Base-by-base conservation (phyloP, 2,797 vertebrate species). In the Anabas testudineus region DNA sequence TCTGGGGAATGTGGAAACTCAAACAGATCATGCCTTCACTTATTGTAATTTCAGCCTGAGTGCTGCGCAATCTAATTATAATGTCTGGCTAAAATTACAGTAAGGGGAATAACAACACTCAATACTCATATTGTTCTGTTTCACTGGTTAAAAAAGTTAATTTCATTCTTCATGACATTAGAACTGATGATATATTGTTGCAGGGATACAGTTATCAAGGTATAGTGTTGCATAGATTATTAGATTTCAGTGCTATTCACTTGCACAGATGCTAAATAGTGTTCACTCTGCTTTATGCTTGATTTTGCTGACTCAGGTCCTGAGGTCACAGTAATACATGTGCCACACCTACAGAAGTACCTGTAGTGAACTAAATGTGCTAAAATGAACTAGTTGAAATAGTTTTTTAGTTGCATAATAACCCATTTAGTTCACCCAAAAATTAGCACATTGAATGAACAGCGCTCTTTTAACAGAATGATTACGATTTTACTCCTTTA, bases 61-160 rank as follows among this genome's bases (percentile, higher is more conserved):
- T 69, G 57, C 59, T 48, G n/a, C 19, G 47, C 61, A 48, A 66
- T 84, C 34, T 68, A 78, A 81, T 84, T 14, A 73, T 16, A 15
- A 55, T n/a, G 68, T 55, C 47, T 37, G 65, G 53, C 52, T 81
- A 41, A 34, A 34, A 79, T 77, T 68, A 41, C 58, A 71, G 28
- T 9, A 28, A 46, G 7, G 36, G 48, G 39, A 68, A 54, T 64
- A 48, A 30, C 51, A 47, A 57, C 32, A 42, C 18, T 58, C 53
- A 39, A 1, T 24, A 24, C 46, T 21, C n/a, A 65, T 26, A 15
- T 41, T 56, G 19, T 56, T 41, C 51, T 28, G 48, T 49, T 57
- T 57, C 64, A 55, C 9, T 12, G 19, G 21, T 42, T 8, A 67
- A 8, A 37, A 48, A 22, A 36, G 41, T 9, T n/a, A 16, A 41